phyloP scores from a whole-genome alignment of 2,113 vertebrate genomes.

The Irena cyanogastra region DNA sequence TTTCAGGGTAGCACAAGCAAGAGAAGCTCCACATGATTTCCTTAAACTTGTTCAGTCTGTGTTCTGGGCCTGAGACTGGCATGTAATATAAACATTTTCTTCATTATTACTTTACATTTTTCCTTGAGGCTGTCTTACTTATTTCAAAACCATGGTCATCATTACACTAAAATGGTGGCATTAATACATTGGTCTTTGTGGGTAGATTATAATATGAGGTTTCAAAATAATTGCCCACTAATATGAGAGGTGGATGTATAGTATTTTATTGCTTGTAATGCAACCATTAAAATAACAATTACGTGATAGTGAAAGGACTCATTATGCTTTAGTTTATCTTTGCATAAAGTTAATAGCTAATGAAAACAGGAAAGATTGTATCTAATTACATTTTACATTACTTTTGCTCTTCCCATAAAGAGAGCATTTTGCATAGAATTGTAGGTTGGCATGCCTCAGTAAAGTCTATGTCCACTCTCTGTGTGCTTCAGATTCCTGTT shows the following conservation, averaged over 20 bases:
- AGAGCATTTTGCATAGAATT: conserved; percentile 31
- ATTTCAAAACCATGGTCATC: conserved; percentile 52
- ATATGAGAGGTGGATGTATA: conserved; percentile 66
- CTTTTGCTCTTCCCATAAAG: conserved; percentile 26
- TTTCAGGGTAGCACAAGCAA: neutral
- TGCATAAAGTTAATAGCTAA: conserved; percentile 72
- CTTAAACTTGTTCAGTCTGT: neutral
- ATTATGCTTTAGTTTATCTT: conserved; percentile 75
- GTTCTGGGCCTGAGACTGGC: neutral
- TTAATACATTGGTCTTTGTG: conserved; percentile 64
- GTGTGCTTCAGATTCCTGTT: neutral
- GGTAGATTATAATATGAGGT: conserved; percentile 54
- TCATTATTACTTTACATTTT: neutral
- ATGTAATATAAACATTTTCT: neutral
- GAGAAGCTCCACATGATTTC: neutral
- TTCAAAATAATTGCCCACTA: conserved; percentile 71
- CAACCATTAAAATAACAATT: conserved; percentile 73
- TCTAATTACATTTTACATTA: conserved; percentile 68
- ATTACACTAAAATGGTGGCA: conserved; percentile 36
- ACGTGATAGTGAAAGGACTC: conserved; percentile 65
- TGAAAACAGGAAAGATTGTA: conserved; percentile 62
- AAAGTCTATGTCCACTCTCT: neutral
- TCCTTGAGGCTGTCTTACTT: conserved; percentile 36
- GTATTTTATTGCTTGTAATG: conserved; percentile 57
- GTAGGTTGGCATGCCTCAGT: neutral